Conservation (phyloP, 2,113 vertebrate genomes). For the Chaenogobius annularis region DNA sequence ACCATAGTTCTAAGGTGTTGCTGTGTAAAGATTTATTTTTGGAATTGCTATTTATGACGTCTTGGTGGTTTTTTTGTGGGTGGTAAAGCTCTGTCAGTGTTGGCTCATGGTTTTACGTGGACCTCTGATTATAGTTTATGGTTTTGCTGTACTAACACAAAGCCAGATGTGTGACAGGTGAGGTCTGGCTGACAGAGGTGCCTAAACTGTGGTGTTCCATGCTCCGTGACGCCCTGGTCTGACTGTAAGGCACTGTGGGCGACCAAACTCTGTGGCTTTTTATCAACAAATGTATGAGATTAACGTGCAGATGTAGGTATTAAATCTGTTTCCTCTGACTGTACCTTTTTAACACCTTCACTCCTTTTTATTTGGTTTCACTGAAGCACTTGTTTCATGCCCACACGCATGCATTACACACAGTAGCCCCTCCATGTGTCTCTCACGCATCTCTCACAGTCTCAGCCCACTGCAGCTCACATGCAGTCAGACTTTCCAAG, state of each 20-base stretch:
- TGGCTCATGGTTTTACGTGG: background rate
- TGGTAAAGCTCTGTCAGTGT: background rate
- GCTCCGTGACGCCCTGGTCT: slow-evolving; percentile 21
- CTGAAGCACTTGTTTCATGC: background rate
- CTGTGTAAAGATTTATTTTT: background rate
- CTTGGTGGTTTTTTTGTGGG: background rate
- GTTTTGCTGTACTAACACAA: background rate
- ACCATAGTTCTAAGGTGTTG: background rate
- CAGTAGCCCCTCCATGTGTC: background rate
- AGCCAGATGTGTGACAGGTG: background rate
- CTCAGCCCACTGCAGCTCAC: background rate
- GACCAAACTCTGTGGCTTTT: background rate
- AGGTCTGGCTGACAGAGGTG: background rate
- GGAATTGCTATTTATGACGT: background rate
- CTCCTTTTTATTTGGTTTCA: slow-evolving; percentile 28
- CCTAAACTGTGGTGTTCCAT: slow-evolving; percentile 7
- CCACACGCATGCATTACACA: slow-evolving; percentile 14
- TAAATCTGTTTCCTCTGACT: background rate
- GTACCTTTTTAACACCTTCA: background rate
- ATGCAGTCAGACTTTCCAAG: slow-evolving; percentile 18
- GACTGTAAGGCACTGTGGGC: background rate
- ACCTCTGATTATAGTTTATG: slow-evolving; percentile 9
- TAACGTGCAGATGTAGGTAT: background rate
- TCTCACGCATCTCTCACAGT: background rate
- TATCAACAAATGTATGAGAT: background rate